Evolutionary conservation across 2,113 vertebrate genomes (phyloP), one percentile per base, ranked within the genome.

Genomic region (Gnathonemus echidnorhynchus): DNA sequence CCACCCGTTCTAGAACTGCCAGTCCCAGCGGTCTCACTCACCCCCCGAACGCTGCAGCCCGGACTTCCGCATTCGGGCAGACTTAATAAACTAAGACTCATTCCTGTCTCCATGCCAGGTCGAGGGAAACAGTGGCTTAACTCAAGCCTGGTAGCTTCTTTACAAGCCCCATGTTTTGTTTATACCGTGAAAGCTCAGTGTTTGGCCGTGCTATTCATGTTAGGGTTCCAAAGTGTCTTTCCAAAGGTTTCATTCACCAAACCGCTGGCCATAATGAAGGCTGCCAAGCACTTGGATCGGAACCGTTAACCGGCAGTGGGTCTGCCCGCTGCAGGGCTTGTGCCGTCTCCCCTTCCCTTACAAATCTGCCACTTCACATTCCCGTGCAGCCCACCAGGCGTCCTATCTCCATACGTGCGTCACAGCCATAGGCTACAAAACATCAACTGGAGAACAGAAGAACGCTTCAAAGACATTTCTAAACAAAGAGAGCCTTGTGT

Each of bases 221-320:
- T 39, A 80, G 74, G 17, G 74, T 2, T 80, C 70, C 70, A 6
- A 42, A 80, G 35, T 42, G 31, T 39, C 17, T 15, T 1, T 80
- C 74, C 74, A 80, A 42, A 80, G 35, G 74, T 80, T 80, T 80
- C 35, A 80, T 80, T 80, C 74, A 80, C 74, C 74, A 80, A 80
- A 80, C 31, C 74, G 74, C 74, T 35, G 74, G 35, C 74, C 74
- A 27, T 70, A 70, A 31, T 27, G 62, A 31, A 27, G 62, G 62
- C 62, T 42, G 35, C 31, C 35, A 80, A 80, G 74, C 74, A 80
- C 5, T 35, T 42, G 35, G 74, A 42, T 39, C 2, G 15, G 74
- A 80, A 39, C 35, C 74, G 31, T 39, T 80, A 42, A 80, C 31
- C 74, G 35, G 15, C 31, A 80, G 74, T 39, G 74, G 35, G 13